phyloP scores from a whole-genome alignment of 2,113 vertebrate genomes.

The Mustelus asterias region DNA sequence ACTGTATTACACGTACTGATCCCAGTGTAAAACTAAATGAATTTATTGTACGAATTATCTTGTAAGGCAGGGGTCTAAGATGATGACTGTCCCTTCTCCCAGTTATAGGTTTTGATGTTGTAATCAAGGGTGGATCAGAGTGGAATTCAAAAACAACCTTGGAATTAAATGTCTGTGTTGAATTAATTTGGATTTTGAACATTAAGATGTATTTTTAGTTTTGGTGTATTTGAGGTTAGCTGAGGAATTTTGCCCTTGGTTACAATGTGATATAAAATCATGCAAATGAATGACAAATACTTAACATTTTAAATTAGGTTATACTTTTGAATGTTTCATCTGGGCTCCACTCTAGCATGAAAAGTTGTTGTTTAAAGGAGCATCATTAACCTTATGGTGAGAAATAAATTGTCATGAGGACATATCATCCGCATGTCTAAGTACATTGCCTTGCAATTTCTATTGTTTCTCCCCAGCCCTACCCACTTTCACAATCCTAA shows the following conservation, averaged over 20 bases:
- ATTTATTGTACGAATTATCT: background rate
- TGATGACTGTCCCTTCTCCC: background rate
- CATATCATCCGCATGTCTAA: background rate
- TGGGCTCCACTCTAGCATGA: background rate
- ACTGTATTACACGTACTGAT: background rate
- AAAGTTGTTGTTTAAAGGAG: background rate
- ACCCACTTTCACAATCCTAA: background rate
- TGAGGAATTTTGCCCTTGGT: background rate
- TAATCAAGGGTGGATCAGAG: background rate
- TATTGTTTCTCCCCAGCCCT: background rate
- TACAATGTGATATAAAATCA: background rate
- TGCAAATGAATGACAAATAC: background rate
- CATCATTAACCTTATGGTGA: background rate
- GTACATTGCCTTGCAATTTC: background rate
- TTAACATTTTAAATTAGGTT: background rate
- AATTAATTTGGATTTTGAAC: background rate
- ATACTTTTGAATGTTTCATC: background rate
- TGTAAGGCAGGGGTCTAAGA: background rate
- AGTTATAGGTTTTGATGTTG: background rate
- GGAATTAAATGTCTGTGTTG: background rate
- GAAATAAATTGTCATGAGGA: background rate
- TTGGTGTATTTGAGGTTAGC: background rate
- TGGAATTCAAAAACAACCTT: background rate
- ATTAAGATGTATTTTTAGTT: background rate
- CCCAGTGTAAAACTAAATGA: background rate